These are phyloP conservation scores for Etheostoma nigrum DNA, from an alignment of 2,797 vertebrate genomes.

Conservation along the genomic window DNA sequence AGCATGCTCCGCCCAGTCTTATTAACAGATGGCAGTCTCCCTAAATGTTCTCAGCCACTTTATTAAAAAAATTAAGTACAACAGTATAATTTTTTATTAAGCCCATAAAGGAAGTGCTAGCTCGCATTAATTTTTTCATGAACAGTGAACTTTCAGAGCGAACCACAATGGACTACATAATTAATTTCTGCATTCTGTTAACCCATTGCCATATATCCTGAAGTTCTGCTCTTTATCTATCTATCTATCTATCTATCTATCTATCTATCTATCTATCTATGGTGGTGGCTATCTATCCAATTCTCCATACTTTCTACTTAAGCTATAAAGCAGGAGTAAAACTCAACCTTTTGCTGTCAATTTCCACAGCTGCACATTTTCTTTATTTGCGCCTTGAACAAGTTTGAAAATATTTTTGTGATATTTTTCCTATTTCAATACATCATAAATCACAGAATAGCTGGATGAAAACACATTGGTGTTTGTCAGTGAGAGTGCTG, in stretches of 20 bases:
- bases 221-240: conserved; percentile 43
- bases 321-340: neutral
- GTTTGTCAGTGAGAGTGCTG: conserved; percentile 60
- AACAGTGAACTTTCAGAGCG: conserved; percentile 91
- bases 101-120: conserved; percentile 90
- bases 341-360: conserved; percentile 12
- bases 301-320: neutral
- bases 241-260: conserved; percentile 29
- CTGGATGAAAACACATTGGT: conserved; percentile 52
- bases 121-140: conserved; percentile 90
- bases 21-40: conserved; percentile 93
- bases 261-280: conserved; percentile 4
- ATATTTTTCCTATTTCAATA: conserved; percentile 35
- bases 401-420: conserved; percentile 34
- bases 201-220: conserved; percentile 58
- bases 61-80: conserved; percentile 95
- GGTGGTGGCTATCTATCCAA: too few species aligned
- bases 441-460: conserved; percentile 47
- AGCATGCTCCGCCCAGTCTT: conserved; percentile 64
- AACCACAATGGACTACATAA: conserved; percentile 88
- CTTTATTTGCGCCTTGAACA: conserved; percentile 25
- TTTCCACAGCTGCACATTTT: conserved; percentile 26
- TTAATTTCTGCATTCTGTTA: conserved; percentile 89
- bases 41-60: conserved; percentile 92
- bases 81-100: conserved; percentile 92